A percentile compares a stretch with the other conserved stretches of the same genome.
Evolutionary conservation across 2,797 vertebrate species (phyloP).

Genomic region (Anguilla anguilla): DNA sequence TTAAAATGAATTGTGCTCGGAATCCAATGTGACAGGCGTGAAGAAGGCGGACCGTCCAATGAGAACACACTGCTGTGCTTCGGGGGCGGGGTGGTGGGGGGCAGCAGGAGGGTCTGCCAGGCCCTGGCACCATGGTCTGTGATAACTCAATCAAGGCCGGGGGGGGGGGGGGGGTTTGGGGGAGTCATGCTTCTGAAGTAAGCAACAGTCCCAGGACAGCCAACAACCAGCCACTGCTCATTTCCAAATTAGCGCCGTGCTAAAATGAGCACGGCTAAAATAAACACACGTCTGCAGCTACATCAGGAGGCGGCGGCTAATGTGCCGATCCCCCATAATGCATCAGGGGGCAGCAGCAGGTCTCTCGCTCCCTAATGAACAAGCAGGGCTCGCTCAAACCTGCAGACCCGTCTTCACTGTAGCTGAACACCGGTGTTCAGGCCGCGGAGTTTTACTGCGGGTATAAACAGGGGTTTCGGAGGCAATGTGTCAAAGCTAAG

Average conservation of each 20-base stretch:
- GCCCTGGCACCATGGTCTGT: background rate
- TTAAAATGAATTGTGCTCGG: conserved; percentile 58
- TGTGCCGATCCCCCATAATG: background rate
- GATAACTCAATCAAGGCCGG: background rate
- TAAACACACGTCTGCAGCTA: background rate
- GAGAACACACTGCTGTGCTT: background rate
- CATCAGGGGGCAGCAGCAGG: background rate
- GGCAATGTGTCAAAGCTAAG: background rate
- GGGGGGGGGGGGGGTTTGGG: background rate
- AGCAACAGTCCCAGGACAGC: no score
- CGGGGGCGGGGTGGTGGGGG: background rate
- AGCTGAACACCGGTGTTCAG: background rate
- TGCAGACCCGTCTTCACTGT: background rate
- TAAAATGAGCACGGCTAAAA: background rate
- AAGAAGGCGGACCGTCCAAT: conserved; percentile 38
- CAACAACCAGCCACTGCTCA: background rate
- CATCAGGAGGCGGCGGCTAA: background rate
- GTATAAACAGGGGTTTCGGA: background rate
- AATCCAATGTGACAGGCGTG: conserved; percentile 64
- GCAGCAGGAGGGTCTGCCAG: no score
- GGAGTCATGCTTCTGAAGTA: no score
- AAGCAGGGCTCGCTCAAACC: background rate
- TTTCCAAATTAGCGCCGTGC: background rate
- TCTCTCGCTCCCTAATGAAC: background rate
- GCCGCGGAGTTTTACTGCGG: background rate